These are phyloP conservation scores for Styela plicata DNA, from an alignment of 23 tunicate genomes.

Conservation along the genomic window DNA sequence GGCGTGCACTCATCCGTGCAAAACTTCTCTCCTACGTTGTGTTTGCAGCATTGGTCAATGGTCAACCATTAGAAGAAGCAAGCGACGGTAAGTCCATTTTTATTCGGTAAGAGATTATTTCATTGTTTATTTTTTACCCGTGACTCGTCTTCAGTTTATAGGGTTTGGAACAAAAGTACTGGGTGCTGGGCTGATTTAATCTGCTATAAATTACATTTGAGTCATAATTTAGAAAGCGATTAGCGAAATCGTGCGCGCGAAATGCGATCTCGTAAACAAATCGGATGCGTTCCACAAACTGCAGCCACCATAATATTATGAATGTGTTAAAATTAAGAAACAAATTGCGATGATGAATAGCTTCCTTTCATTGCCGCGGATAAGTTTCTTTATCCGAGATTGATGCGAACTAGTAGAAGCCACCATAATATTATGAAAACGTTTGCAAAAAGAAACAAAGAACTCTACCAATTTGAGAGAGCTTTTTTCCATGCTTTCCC, in stretches of 20 bases:
- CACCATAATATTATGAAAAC: neutral
- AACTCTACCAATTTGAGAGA: no score
- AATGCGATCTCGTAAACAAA: neutral
- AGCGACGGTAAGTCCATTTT: no score
- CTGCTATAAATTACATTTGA: neutral
- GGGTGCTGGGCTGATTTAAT: neutral
- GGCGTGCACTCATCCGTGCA: neutral
- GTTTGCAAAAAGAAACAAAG: no score
- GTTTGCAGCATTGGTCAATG: no score
- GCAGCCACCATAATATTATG: neutral
- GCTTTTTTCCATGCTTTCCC: no score
- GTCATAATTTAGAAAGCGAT: neutral
- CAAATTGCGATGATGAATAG: neutral
- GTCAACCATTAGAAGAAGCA: no score
- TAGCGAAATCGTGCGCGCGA: neutral
- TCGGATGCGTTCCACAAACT: neutral
- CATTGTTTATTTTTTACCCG: neutral
- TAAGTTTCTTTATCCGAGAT: neutral
- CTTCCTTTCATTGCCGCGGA: neutral
- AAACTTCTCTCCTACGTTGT: no score
- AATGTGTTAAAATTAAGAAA: neutral
- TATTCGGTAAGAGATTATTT: neutral
- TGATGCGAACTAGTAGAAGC: neutral
- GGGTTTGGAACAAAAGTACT: neutral
- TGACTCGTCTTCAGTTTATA: neutral